Conservation (phyloP, 2,888 invertebrate species). For the Orthonychiurus folsomi region DNA sequence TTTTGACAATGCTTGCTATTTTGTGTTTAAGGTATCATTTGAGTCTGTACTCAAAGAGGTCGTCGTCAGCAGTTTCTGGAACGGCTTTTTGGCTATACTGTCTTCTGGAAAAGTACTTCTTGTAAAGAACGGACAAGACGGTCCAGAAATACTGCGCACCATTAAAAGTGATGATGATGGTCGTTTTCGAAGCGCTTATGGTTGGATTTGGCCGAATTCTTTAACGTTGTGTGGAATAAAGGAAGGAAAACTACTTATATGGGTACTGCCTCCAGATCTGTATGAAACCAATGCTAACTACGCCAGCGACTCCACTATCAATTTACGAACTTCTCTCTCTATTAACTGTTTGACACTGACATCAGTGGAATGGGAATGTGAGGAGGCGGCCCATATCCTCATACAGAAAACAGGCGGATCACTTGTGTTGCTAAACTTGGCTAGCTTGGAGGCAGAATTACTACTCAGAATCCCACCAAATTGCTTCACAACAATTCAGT, state of each 20-base stretch:
- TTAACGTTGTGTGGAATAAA: conserved; percentile 12
- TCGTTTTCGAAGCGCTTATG: conserved; percentile 14
- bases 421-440: conserved; percentile 16
- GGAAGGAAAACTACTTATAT: conserved; percentile 2
- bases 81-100: conserved; percentile 24
- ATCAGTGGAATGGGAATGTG: neutral
- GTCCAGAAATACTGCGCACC: neutral
- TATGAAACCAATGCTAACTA: neutral
- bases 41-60: conserved; percentile 22
- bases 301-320: neutral
- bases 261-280: conserved; percentile 8
- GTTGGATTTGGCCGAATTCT: conserved; percentile 33
- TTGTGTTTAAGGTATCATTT: conserved; percentile 16
- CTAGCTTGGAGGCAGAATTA: conserved; percentile 2
- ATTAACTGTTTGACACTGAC: conserved; percentile 4
- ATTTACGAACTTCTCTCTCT: neutral
- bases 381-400: conserved; percentile 13
- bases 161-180: neutral
- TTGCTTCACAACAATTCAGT: conserved; percentile 5
- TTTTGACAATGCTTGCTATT: neutral
- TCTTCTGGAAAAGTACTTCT: conserved; percentile 20
- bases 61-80: conserved; percentile 31
- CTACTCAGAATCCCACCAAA: conserved; percentile 4
- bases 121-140: neutral
- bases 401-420: conserved; percentile 20